Evolutionary conservation across 1,140 invertebrate genomes (phyloP), one percentile per base, ranked within the genome.

Genomic region (Odontomachus brunneus): DNA sequence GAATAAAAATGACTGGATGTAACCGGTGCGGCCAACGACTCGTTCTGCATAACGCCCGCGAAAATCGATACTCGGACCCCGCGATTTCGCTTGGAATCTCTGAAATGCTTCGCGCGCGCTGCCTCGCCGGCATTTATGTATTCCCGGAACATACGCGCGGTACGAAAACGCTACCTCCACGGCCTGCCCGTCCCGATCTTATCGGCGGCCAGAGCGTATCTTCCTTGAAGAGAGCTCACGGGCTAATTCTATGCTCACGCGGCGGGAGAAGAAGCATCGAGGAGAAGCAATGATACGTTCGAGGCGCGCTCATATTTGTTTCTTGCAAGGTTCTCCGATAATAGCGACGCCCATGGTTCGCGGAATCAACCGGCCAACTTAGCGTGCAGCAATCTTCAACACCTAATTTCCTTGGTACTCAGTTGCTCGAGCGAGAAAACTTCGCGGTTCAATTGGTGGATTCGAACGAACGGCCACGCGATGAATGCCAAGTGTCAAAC

Each of bases 211-310:
- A 59, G 33, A 80, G 19, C 11, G 19, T 11, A 44, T 17, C 22
- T 78, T 69, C 17, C 29, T 26, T 71, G 65, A 80, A 48, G 75
- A 57, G 75, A 57, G 26, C 51, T 71, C 75, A n/a, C 49, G 51
- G 33, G 33, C 51, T 80, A 80, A 80, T 80, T 80, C 51, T 57
- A 80, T 71, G 51, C 75, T 69, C 24, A 49, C 24, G 24, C 29
- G 14, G 14, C 33, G 22, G 14, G 14, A 57, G 44, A 59, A 80
- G 51, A 67, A 57, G 24, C 65, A 62, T 66, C 51, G 75, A 71
- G 51, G 51, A n/a, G n/a, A 59, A 71, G 65, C 51, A 80, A 71
- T 80, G 75, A 80, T 80, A 80, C 51, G 66, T 80, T 80, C 65
- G 29, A 11, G 38, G n/a, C 15, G 14, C n/a, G 51, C 19, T 48